These are phyloP conservation scores for Mustelus asterias DNA, from an alignment of 2,113 vertebrate species.

Conservation along the genomic window DNA sequence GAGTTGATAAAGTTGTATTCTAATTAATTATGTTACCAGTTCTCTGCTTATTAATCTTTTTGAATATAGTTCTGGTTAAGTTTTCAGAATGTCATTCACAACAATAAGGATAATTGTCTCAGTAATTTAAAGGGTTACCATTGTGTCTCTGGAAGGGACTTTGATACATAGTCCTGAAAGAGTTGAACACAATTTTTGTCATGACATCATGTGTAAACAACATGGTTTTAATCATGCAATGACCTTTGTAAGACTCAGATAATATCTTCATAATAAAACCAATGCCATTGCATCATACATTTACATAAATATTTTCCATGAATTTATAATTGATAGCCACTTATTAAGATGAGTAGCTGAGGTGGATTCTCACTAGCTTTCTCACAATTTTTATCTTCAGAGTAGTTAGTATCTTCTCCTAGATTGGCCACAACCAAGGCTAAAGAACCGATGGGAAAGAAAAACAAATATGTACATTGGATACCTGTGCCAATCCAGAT, in stretches of 20 bases:
- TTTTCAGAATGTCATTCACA: neutral
- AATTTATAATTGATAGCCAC: neutral
- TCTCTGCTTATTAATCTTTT: neutral
- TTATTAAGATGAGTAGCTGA: neutral
- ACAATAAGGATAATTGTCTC: neutral
- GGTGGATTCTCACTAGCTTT: neutral
- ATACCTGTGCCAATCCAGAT: too few species aligned
- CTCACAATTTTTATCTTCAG: too few species aligned
- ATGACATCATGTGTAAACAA: neutral
- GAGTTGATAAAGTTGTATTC: neutral
- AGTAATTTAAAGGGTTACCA: neutral
- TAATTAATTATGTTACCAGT: neutral
- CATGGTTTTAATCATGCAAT: too few species aligned
- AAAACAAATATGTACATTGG: too few species aligned
- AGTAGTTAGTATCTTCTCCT: neutral
- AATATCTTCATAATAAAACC: neutral
- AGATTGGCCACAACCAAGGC: neutral
- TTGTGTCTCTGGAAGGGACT: neutral
- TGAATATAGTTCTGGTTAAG: neutral
- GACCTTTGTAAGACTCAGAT: neutral
- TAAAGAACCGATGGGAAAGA: too few species aligned
- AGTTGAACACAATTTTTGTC: neutral
- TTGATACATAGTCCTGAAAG: neutral
- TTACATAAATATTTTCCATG: neutral
- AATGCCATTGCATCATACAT: neutral